phyloP scores from a whole-genome alignment of 2,797 vertebrate genomes.

The Triplophysa bombifrons region DNA sequence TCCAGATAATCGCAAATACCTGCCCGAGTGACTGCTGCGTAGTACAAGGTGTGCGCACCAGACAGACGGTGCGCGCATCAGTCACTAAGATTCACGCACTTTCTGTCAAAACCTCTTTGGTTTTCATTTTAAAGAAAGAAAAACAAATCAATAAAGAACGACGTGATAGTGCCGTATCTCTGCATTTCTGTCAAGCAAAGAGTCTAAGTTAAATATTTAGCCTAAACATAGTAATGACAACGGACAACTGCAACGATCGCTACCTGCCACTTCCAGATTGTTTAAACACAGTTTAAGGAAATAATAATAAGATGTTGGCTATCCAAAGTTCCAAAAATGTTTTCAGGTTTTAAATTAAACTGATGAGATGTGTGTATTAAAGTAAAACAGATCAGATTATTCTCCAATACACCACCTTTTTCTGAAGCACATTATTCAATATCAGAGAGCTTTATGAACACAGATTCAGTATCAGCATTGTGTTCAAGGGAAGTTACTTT shows the following conservation, averaged over 20 bases:
- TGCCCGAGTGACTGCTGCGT: slow-evolving; percentile 8
- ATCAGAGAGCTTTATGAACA: not conserved
- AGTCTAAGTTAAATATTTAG: no score
- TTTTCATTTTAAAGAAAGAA: slow-evolving; percentile 4
- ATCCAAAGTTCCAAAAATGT: not conserved
- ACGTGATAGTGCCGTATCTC: not conserved
- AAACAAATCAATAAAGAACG: not conserved
- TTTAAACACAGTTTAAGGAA: not conserved
- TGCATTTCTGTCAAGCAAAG: no score
- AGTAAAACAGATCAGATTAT: slow-evolving; percentile 29
- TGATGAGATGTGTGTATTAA: slow-evolving; percentile 21
- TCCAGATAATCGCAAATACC: slow-evolving; percentile 13
- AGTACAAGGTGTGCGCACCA: not conserved
- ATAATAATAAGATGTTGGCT: not conserved
- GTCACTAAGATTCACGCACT: not conserved
- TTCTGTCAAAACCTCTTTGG: slow-evolving; percentile 5
- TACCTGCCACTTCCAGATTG: not conserved
- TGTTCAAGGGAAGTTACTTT: not conserved
- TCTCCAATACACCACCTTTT: slow-evolving; percentile 18
- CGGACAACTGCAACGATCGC: not conserved
- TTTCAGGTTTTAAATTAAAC: not conserved
- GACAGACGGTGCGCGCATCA: slow-evolving; percentile 12
- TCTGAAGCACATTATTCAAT: not conserved
- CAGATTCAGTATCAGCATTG: slow-evolving; percentile 5
- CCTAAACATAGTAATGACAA: no score